Conservation (phyloP, 2,888 invertebrate genomes). For the Saturnia japonica region DNA sequence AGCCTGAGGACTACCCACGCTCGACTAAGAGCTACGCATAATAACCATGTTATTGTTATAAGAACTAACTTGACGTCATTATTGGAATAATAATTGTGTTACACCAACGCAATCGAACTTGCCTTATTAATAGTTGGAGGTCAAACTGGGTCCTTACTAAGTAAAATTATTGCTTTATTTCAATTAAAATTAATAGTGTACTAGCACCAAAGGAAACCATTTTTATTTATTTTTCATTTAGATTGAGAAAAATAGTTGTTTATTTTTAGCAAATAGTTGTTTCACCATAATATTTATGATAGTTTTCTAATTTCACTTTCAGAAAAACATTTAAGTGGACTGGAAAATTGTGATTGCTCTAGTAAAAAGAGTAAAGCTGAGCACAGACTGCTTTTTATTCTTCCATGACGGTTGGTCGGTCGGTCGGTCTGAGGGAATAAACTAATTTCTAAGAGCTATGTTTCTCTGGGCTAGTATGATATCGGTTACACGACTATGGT, state of each 20-base stretch:
- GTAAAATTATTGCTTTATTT: slow-evolving; percentile 2
- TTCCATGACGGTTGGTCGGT: no score
- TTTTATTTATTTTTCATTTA: neutral
- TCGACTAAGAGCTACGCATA: slow-evolving; percentile 10
- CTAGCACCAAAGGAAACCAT: neutral
- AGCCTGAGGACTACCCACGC: slow-evolving; percentile 5
- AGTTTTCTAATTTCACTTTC: neutral
- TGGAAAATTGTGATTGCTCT: neutral
- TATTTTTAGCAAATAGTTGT: neutral
- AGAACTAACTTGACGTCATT: slow-evolving; percentile 28
- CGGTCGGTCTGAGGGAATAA: no score
- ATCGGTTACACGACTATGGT: no score
- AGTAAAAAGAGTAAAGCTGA: no score
- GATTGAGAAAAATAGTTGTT: neutral
- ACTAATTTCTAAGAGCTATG: no score
- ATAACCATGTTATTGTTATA: slow-evolving; percentile 27
- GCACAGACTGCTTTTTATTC: neutral
- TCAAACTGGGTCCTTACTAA: slow-evolving; percentile 18
- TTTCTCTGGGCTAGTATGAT: no score
- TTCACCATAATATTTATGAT: no score
- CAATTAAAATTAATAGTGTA: slow-evolving; percentile 1
- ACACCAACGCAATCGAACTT: slow-evolving; percentile 29
- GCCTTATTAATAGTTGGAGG: slow-evolving; percentile 37
- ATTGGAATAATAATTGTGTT: slow-evolving; percentile 40
- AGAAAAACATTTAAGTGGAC: no score